phyloP scores from a whole-genome alignment of 2,797 vertebrate genomes.

The Orestias chungarensis region DNA sequence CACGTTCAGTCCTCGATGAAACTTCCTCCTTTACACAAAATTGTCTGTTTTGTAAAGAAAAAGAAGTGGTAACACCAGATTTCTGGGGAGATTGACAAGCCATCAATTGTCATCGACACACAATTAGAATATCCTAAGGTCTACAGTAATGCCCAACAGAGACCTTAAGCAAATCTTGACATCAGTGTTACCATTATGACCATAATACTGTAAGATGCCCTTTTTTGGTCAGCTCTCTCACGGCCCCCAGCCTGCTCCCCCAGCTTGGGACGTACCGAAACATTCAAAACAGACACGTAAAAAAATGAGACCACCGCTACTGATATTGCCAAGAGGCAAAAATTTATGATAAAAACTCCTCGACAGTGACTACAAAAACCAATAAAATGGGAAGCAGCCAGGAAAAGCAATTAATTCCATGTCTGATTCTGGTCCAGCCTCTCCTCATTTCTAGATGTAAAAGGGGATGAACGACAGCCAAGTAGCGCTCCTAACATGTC shows the following conservation, averaged over 20 bases:
- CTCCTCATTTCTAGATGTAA: conserved; percentile 21
- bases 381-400: not conserved
- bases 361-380: not conserved
- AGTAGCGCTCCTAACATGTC: conserved; percentile 43
- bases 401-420: not conserved
- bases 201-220: conserved; percentile 24
- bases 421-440: conserved; percentile 25
- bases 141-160: rapidly evolving
- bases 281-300: conserved; percentile 31
- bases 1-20: not conserved
- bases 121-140: rapidly evolving
- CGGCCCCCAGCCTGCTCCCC: conserved; percentile 5
- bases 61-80: conserved; percentile 36
- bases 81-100: conserved; percentile 7
- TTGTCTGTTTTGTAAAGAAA: conserved; percentile 36
- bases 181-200: conserved; percentile 9
- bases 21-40: not conserved
- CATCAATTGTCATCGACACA: rapidly evolving
- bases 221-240: not conserved
- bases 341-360: not conserved
- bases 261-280: conserved; percentile 35
- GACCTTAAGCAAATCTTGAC: not conserved
- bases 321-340: rapidly evolving
- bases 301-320: conserved; percentile 17
- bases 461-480: conserved; percentile 48